Evolutionary conservation across 2,113 vertebrate species (phyloP).

Genomic region (Oophaga pumilio): DNA sequence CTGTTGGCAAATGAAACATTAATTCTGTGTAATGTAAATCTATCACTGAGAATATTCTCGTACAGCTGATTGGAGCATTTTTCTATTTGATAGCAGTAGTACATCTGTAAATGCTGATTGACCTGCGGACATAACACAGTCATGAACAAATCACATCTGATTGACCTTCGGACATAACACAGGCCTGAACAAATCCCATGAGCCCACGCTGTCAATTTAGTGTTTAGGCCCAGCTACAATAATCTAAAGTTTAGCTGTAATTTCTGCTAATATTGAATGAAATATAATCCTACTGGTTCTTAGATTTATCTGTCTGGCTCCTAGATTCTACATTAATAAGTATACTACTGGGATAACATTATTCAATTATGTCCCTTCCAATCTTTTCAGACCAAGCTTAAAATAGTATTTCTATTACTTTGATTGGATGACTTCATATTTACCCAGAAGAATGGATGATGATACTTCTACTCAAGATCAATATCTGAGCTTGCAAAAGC

Average conservation of each 20-base stretch:
- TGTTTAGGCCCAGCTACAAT: not conserved
- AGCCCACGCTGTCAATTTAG: not conserved
- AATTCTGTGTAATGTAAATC: not conserved
- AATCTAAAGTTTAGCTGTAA: not conserved
- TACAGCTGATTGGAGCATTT: not conserved
- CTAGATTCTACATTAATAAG: constrained; percentile 2
- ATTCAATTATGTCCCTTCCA: constrained; percentile 5
- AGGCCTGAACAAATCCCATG: not conserved
- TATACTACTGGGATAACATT: not conserved
- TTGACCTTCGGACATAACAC: not conserved
- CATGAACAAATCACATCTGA: not conserved
- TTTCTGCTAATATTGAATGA: not conserved
- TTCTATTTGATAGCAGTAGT: not conserved
- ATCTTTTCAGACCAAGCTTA: not conserved
- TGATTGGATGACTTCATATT: not conserved
- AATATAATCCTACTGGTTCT: not conserved
- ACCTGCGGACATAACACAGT: not conserved
- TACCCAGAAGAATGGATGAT: not conserved
- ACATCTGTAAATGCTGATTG: not conserved
- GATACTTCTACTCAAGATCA: not conserved
- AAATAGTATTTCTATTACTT: not conserved
- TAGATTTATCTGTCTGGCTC: constrained; percentile 5
- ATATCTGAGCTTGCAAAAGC: not conserved
- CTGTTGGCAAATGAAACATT: not conserved
- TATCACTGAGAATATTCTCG: not conserved